These are phyloP conservation scores for Poecilia picta DNA, from an alignment of 2,797 vertebrate genomes.

Conservation along the genomic window DNA sequence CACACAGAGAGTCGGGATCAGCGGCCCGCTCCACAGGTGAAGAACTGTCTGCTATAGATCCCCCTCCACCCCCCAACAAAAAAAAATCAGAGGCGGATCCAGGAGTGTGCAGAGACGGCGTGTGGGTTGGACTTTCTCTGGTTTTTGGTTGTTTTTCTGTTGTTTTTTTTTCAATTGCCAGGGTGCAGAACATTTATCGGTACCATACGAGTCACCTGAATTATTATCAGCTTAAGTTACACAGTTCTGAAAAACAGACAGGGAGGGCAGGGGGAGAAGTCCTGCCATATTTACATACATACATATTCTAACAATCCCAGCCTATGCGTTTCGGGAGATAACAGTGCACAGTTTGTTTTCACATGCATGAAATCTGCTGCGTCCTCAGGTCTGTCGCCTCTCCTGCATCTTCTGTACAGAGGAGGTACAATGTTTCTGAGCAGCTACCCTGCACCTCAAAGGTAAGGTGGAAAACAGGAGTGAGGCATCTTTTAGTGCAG, in stretches of 20 bases:
- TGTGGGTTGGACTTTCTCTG: conserved; percentile 37
- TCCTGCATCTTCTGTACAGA: conserved; percentile 66
- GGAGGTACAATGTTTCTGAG: conserved; percentile 61
- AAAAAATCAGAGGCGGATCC: conserved; percentile 45
- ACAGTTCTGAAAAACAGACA: conserved; percentile 67
- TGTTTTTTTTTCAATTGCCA: conserved; percentile 47
- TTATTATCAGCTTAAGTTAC: conserved; percentile 74
- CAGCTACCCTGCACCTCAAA: conserved; percentile 69
- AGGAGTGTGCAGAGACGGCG: conserved; percentile 52
- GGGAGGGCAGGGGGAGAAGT: conserved; percentile 14
- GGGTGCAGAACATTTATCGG: conserved; percentile 80
- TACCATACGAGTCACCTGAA: conserved; percentile 80
- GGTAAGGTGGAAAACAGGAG: conserved; percentile 64
- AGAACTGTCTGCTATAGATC: conserved; percentile 51
- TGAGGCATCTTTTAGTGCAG: conserved; percentile 74
- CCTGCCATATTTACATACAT: conserved; percentile 78
- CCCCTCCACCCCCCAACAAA: not conserved
- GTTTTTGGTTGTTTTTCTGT: conserved; percentile 30
- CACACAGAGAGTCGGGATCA: conserved; percentile 66
- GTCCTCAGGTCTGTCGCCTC: conserved; percentile 51
- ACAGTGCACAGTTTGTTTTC: conserved; percentile 75
- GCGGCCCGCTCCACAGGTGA: conserved; percentile 53
- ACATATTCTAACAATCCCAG: conserved; percentile 77
- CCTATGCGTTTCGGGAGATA: conserved; percentile 70
- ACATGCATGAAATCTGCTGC: conserved; percentile 76